Conservation (phyloP, 2,113 vertebrate genomes). For the Perca fluviatilis region DNA sequence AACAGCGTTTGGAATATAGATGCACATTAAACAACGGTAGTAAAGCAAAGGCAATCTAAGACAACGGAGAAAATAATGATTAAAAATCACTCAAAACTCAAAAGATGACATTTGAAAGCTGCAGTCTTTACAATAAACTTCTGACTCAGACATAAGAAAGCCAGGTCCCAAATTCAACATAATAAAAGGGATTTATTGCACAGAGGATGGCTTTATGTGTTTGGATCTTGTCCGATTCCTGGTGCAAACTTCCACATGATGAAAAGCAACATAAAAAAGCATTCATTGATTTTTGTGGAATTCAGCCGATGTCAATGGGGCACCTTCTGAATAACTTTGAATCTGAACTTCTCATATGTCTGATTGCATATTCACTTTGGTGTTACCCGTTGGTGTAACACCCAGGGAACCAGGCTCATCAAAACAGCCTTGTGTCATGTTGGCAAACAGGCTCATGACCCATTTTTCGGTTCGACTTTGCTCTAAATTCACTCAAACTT, state of each 20-base stretch:
- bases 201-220: neutral
- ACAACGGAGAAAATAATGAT: neutral
- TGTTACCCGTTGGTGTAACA: constrained; percentile 21
- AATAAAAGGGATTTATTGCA: neutral
- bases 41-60: neutral
- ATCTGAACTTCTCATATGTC: constrained; percentile 20
- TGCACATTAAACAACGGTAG: constrained; percentile 1
- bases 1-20: neutral
- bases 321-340: constrained; percentile 37
- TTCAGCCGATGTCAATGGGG: neutral
- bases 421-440: constrained; percentile 43
- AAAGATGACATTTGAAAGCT: neutral
- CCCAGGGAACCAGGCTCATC: constrained; percentile 42
- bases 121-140: neutral
- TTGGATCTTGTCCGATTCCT: neutral
- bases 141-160: neutral
- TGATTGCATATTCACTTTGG: constrained; percentile 55
- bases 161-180: neutral
- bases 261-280: neutral
- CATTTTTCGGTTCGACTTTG: constrained; percentile 26
- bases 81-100: neutral
- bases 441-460: constrained; percentile 61
- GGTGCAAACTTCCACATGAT: neutral
- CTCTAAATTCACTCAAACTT: constrained; percentile 38
- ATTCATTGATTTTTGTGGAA: neutral